phyloP scores from a whole-genome alignment of 2,113 vertebrate species.

The Motacilla alba region DNA sequence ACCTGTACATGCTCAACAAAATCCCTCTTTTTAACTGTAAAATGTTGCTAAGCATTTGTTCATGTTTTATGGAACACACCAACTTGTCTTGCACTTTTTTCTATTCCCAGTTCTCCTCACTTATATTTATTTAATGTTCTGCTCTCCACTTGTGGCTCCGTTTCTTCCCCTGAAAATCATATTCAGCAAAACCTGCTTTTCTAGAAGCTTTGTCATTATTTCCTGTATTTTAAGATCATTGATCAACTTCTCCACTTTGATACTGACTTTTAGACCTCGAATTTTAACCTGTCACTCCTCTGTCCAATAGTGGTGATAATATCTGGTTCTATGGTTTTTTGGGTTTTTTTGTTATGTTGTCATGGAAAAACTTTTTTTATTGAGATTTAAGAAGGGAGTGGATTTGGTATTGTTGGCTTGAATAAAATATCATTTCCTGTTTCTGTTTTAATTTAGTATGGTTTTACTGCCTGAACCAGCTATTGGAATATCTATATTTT shows the following conservation, averaged over 20 bases:
- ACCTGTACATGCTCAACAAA: background rate
- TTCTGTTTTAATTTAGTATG: background rate
- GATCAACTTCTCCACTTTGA: background rate
- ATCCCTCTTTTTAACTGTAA: background rate
- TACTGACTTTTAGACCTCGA: background rate
- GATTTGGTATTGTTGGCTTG: background rate
- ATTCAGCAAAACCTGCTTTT: background rate
- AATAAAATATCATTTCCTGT: background rate
- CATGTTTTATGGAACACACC: conserved; percentile 37
- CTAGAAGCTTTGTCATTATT: background rate
- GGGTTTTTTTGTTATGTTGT: background rate
- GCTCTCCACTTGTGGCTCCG: background rate
- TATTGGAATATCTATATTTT: background rate
- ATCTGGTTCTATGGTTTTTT: background rate
- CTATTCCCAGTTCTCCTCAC: background rate
- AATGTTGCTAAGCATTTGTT: background rate
- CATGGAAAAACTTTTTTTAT: background rate
- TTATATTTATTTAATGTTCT: conserved; percentile 26
- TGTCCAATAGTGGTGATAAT: background rate
- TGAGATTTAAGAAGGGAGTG: background rate
- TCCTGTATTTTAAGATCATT: background rate
- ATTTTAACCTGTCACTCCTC: background rate
- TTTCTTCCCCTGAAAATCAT: background rate
- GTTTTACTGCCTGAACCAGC: background rate
- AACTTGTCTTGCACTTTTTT: background rate